A percentile compares a stretch with the other conserved stretches of the same genome.
Conservation (phyloP, 2,797 vertebrate species). For the Pseudochirops corinnae region DNA sequence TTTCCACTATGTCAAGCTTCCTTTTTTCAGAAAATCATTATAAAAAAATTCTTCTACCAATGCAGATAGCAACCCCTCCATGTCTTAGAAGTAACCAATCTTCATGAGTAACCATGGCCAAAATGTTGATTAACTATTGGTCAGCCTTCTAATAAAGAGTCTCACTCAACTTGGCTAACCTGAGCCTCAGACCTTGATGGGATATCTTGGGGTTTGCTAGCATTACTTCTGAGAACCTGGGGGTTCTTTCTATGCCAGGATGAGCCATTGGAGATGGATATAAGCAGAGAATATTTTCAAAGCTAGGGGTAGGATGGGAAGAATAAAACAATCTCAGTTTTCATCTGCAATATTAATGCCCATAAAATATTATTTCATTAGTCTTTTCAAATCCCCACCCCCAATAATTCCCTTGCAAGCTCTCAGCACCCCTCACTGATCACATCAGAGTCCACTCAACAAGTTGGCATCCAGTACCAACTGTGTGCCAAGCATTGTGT, state of each 20-base stretch:
- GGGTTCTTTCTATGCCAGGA: background rate
- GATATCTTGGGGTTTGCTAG: background rate
- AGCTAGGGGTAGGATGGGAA: background rate
- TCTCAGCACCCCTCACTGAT: fast-evolving
- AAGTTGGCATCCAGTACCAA: background rate
- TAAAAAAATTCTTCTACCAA: background rate
- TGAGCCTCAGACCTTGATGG: background rate
- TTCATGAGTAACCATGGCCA: background rate
- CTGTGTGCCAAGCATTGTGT: background rate
- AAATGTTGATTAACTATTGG: background rate
- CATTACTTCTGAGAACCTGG: background rate
- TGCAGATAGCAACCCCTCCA: background rate
- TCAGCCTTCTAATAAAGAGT: background rate
- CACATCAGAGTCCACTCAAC: background rate
- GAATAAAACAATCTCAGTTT: background rate
- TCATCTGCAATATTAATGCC: conserved; percentile 1
- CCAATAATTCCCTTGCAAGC: background rate
- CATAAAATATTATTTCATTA: conserved; percentile 22
- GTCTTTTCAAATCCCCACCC: conserved; percentile 1
- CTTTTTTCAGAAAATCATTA: background rate
- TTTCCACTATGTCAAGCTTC: background rate
- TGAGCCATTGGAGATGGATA: background rate
- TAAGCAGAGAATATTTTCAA: conserved; percentile 6
- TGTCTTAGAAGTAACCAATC: background rate
- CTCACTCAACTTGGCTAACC: background rate